Percentiles rank a stretch among this genome's conserved stretches.
These are phyloP conservation scores for Mythimna lalbum DNA, from an alignment of 2,888 invertebrate species.

Conservation along the genomic window DNA sequence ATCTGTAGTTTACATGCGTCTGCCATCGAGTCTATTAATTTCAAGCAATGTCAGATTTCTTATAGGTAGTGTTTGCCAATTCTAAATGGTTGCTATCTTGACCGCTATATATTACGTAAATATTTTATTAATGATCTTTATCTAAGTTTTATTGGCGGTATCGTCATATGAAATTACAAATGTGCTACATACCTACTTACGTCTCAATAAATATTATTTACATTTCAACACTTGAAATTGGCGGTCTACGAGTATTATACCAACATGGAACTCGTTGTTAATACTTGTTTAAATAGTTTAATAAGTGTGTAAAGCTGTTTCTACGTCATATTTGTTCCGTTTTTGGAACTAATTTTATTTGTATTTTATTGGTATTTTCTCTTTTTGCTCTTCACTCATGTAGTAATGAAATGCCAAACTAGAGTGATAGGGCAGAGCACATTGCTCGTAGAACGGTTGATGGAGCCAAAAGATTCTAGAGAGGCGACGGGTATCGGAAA, in stretches of 20 bases:
- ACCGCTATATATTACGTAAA: slow-evolving; percentile 23
- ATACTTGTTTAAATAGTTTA: slow-evolving; percentile 5
- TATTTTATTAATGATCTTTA: slow-evolving; percentile 18
- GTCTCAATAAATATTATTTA: slow-evolving; percentile 6
- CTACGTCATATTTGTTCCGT: background rate
- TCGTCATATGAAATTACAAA: slow-evolving; percentile 5
- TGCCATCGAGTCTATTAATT: slow-evolving; percentile 37
- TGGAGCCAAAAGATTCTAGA: no score
- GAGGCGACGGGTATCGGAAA: no score
- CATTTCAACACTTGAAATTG: slow-evolving; percentile 10
- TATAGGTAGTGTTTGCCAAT: slow-evolving; percentile 21
- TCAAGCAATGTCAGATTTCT: slow-evolving; percentile 19
- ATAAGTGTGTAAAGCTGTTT: background rate
- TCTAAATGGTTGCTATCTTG: slow-evolving; percentile 1
- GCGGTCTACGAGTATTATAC: background rate
- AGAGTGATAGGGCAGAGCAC: no score
- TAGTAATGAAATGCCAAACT: no score
- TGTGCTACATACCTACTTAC: slow-evolving; percentile 10
- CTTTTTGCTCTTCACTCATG: no score
- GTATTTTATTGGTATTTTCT: background rate
- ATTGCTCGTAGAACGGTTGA: no score
- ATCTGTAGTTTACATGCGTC: slow-evolving; percentile 43
- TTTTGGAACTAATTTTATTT: background rate
- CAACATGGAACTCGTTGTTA: background rate
- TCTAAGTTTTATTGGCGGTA: slow-evolving; percentile 2